Evolutionary conservation across 2,797 vertebrate species (phyloP).

Genomic region (Helostoma temminkii): DNA sequence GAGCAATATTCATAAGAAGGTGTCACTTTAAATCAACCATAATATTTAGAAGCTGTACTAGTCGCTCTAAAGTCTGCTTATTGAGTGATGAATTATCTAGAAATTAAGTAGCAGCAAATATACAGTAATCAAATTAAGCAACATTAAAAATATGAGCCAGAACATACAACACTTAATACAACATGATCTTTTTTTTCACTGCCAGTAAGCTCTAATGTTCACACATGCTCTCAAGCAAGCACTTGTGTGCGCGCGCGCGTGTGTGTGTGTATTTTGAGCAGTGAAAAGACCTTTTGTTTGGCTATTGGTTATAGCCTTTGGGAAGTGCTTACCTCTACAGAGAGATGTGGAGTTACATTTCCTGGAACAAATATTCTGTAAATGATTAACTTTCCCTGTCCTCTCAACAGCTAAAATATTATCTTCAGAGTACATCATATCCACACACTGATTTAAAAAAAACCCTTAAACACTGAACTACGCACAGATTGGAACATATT

Average conservation of each 20-base stretch:
- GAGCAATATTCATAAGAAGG: background rate
- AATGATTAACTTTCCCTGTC: constrained; percentile 42
- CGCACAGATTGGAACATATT: background rate
- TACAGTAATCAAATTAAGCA: background rate
- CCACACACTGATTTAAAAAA: background rate
- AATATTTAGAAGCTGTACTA: background rate
- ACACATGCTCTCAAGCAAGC: constrained; percentile 7
- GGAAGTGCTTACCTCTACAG: constrained; percentile 15
- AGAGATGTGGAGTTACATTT: constrained; percentile 32
- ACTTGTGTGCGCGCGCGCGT: background rate
- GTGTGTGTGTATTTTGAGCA: constrained; percentile 9
- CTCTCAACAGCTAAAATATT: background rate
- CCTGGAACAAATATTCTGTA: constrained; percentile 43
- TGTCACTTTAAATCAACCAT: background rate
- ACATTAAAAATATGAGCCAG: background rate
- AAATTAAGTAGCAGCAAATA: background rate
- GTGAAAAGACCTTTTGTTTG: constrained; percentile 57
- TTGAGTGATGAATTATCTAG: background rate
- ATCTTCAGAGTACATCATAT: background rate
- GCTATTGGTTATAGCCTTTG: constrained; percentile 47
- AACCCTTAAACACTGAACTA: background rate
- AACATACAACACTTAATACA: background rate
- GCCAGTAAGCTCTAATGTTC: constrained; percentile 6
- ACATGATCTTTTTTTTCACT: background rate
- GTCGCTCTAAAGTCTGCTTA: constrained; percentile 2